These are phyloP conservation scores for Ips typographus DNA, from an alignment of 1,140 invertebrate genomes.

Conservation along the genomic window DNA sequence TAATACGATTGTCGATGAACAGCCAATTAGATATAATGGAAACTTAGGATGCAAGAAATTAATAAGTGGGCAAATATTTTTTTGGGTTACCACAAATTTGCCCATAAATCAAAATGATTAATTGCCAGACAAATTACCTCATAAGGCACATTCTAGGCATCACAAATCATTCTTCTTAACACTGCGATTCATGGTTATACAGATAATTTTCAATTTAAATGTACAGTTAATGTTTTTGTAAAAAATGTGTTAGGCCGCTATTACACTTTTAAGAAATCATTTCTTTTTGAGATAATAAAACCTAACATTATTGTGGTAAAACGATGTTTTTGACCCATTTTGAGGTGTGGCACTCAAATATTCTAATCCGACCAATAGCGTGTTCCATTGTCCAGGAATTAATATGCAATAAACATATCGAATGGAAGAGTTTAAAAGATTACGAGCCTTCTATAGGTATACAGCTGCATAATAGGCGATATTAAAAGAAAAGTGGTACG, in stretches of 20 bases:
- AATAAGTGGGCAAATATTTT: too few species aligned
- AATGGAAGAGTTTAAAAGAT: constrained; percentile 12
- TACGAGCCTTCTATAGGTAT: constrained; percentile 17
- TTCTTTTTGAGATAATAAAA: too few species aligned
- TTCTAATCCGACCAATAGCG: not conserved
- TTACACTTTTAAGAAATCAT: too few species aligned
- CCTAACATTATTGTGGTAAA: too few species aligned
- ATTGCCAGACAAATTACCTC: constrained; percentile 23
- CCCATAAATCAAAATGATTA: constrained; percentile 31
- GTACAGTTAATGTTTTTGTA: too few species aligned
- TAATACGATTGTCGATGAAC: not conserved
- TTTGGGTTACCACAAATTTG: not conserved
- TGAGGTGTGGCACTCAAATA: constrained; percentile 19
- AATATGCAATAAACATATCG: constrained; percentile 31
- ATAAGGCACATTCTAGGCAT: constrained; percentile 23
- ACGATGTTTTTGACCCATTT: not conserved
- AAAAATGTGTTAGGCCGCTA: too few species aligned
- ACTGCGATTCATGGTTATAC: not conserved
- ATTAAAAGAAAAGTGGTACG: constrained; percentile 23
- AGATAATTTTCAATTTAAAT: too few species aligned
- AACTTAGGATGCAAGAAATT: not conserved
- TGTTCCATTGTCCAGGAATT: constrained; percentile 11
- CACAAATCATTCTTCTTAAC: constrained; percentile 10
- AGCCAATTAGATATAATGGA: constrained; percentile 3
- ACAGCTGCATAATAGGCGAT: constrained; percentile 8